Conservation (phyloP, 2,888 invertebrate genomes). For the Arenicola marina region DNA sequence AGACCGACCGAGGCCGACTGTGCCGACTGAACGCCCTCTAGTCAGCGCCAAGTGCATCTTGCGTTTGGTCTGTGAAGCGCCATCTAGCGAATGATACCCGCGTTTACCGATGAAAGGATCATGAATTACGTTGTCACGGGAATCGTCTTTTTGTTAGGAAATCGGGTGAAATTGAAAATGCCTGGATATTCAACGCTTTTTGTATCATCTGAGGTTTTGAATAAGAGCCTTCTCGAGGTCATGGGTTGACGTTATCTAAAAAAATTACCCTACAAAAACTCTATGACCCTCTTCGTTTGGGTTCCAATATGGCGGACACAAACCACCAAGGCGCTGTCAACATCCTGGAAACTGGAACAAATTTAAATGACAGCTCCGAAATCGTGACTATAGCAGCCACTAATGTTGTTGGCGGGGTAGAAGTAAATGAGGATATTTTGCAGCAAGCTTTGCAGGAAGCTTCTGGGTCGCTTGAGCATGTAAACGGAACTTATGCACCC, state of each 20-base stretch:
- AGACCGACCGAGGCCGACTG: no score
- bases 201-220: no score
- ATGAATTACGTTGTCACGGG: background rate
- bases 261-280: background rate
- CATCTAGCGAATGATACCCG: background rate
- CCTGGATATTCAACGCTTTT: background rate
- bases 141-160: background rate
- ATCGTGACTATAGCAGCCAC: slow-evolving; percentile 13
- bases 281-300: background rate
- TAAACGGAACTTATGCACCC: slow-evolving; percentile 2
- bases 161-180: background rate
- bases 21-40: no score
- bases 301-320: slow-evolving; percentile 25
- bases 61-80: no score
- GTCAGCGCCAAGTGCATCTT: no score
- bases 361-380: background rate
- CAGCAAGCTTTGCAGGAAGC: slow-evolving; percentile 52
- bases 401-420: slow-evolving; percentile 10
- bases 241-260: no score
- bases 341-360: slow-evolving; percentile 8
- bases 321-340: slow-evolving; percentile 14
- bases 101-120: background rate
- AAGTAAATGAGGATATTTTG: slow-evolving; percentile 39
- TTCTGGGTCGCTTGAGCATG: slow-evolving; percentile 18
- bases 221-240: no score